Evolutionary conservation across 2,113 vertebrate species (phyloP).

Genomic region (Melanerpes aurifrons): DNA sequence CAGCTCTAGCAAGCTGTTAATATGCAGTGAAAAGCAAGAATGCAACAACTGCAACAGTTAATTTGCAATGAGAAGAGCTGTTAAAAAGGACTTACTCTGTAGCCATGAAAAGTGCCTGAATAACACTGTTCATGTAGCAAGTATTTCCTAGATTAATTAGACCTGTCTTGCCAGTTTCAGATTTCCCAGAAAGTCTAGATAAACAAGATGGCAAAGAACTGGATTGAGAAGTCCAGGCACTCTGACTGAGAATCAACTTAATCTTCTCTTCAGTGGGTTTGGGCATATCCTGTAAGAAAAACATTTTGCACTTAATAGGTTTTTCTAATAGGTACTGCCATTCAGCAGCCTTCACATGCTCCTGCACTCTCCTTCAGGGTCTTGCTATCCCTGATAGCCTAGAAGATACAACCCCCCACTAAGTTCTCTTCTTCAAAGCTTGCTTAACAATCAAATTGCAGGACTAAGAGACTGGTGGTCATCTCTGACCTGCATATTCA

Average conservation of each 20-base stretch:
- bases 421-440: neutral
- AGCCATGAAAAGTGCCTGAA: constrained; percentile 97
- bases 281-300: constrained; percentile 85
- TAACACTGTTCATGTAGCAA: constrained; percentile 98
- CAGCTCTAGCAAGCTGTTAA: neutral
- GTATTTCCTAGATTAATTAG: constrained; percentile 97
- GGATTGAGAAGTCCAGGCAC: constrained; percentile 98
- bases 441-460: neutral
- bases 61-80: neutral
- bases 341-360: neutral
- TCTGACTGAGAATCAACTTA: constrained; percentile 93
- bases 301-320: neutral
- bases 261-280: constrained; percentile 95
- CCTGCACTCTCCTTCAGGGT: neutral
- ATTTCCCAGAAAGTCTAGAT: constrained; percentile 90
- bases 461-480: neutral
- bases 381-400: neutral
- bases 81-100: constrained; percentile 89
- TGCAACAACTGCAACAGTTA: neutral
- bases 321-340: neutral
- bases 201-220: constrained; percentile 90
- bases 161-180: constrained; percentile 97
- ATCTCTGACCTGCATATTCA: neutral
- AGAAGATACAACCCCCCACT: neutral
- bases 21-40: neutral